Base-by-base conservation (phyloP, 1,140 invertebrate species). In the Temnothorax nylanderi region DNA sequence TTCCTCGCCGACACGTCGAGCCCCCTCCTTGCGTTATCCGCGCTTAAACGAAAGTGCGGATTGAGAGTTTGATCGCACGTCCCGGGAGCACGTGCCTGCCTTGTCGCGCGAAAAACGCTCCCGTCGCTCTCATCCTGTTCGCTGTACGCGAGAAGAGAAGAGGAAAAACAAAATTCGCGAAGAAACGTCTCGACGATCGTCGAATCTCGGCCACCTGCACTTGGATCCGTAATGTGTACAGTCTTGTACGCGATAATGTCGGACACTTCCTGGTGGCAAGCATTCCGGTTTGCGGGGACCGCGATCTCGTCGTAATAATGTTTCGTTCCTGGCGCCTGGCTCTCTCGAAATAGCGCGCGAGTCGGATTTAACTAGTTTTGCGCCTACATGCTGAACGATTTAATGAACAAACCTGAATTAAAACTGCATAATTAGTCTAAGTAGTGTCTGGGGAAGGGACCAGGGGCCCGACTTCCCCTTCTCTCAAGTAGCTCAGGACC, bases 21-120 rank as follows among this genome's bases (percentile, higher is more conserved):
- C 49, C 87, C 77, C 87, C 86, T 80, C 88, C 67, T 64, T 77
- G 26, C 51, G 4, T 71, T 82, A 58, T 69, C 11, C 37, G 32
- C 32, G 65, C 65, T 75, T 84, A 4, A 90, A 90, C 87, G 87
- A 88, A 91, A 91, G 88, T 88, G 88, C 64, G 21, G 10, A 56
- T 54, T 4, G 37, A 21, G 64, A 88, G 72, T 62, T 88, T 81
- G 87, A 60, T 84, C 82, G 67, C 26, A 87, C 74, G 82, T 80
- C 67, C 80, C 86, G 72, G 64, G 78, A 5, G 11, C 26, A 32
- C 72, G 54, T 18, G 16, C 0, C 6, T 54, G 18, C 16, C 18
- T 54, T 26, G 26, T 26, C 26, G 26, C 26, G 26, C 41, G 41
- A 44, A 8, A 10, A 62, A 77, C 34, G 16, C 32, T 75, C 54